Evolutionary conservation across 2,888 invertebrate species (phyloP).

Genomic region (Thymelicus lineola): DNA sequence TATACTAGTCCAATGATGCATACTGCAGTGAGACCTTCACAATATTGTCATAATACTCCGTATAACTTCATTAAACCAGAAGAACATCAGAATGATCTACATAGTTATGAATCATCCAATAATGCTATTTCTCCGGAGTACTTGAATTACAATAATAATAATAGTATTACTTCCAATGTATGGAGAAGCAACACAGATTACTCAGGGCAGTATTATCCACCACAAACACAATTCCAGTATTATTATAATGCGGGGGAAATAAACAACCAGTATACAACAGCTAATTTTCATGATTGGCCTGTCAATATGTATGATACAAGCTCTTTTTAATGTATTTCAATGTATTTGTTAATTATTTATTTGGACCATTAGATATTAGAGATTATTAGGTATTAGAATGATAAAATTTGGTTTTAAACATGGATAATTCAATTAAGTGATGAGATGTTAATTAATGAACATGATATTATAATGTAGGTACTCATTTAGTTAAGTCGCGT

Average conservation of each 20-base stretch:
- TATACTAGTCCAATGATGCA: not conserved
- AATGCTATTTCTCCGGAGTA: constrained; percentile 10
- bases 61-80: not conserved
- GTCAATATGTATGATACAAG: constrained; percentile 43
- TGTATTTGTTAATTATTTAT: constrained; percentile 5
- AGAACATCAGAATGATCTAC: not conserved
- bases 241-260: constrained; percentile 4
- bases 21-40: not conserved
- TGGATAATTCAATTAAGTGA: no score
- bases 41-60: not conserved
- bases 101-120: not conserved
- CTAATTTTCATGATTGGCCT: constrained; percentile 43
- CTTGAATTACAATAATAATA: not conserved
- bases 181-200: not conserved
- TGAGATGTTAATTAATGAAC: no score
- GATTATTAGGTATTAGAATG: not conserved
- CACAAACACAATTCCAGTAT: constrained; percentile 8
- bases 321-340: constrained; percentile 40
- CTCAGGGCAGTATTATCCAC: constrained; percentile 5
- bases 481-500: no score
- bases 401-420: not conserved
- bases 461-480: no score
- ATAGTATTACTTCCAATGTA: not conserved
- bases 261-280: not conserved
- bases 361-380: not conserved